Evolutionary conservation across 2,797 vertebrate genomes (phyloP).

Genomic region (Phataginus tricuspis): DNA sequence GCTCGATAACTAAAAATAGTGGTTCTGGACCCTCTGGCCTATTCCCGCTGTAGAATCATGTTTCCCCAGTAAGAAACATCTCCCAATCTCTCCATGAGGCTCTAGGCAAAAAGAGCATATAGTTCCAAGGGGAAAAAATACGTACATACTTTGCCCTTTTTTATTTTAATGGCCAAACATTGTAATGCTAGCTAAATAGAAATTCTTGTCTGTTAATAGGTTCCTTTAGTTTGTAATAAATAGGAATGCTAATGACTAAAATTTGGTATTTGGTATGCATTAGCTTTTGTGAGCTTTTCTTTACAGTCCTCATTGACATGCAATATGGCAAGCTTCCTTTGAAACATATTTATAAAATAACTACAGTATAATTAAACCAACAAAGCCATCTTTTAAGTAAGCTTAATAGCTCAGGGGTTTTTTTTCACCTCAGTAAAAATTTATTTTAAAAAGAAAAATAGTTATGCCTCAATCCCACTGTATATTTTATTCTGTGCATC

Average conservation of each 20-base stretch:
- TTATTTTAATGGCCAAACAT: constrained; percentile 86
- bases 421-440: constrained; percentile 79
- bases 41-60: not conserved
- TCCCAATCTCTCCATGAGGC: constrained; percentile 19
- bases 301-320: constrained; percentile 88
- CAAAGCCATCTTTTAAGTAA: constrained; percentile 89
- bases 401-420: constrained; percentile 85
- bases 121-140: constrained; percentile 41
- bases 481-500: constrained; percentile 82
- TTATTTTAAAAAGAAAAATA: constrained; percentile 85
- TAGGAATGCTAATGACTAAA: constrained; percentile 88
- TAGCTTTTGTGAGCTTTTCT: constrained; percentile 88
- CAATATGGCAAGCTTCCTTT: constrained; percentile 89
- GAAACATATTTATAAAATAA: constrained; percentile 92
- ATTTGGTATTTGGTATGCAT: constrained; percentile 89
- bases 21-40: constrained; percentile 48
- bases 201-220: constrained; percentile 87
- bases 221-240: constrained; percentile 88
- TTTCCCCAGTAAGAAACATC: constrained; percentile 46
- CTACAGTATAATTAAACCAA: constrained; percentile 90
- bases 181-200: constrained; percentile 88
- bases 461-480: constrained; percentile 79
- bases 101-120: constrained; percentile 62
- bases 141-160: constrained; percentile 80
- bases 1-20: constrained; percentile 46